A percentile compares a stretch with the other conserved stretches of the same genome.
Conservation (phyloP, 2,797 vertebrate genomes). For the Astyanax mexicanus region DNA sequence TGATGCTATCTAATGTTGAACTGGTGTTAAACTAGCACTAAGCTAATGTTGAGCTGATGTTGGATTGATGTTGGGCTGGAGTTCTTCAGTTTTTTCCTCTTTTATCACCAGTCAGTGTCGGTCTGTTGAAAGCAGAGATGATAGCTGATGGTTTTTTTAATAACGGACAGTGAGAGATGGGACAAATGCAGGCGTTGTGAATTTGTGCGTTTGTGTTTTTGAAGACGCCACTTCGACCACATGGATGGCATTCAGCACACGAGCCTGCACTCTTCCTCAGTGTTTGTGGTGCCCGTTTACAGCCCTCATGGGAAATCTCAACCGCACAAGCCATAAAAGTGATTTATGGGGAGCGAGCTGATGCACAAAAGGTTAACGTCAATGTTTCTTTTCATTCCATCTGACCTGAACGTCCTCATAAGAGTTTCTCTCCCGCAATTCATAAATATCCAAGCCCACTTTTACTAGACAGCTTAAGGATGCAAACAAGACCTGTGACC, state of each 20-base stretch:
- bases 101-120: not conserved
- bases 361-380: slow-evolving; percentile 74
- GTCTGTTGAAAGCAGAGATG: not conserved
- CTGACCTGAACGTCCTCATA: slow-evolving; percentile 72
- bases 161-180: not conserved
- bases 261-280: slow-evolving; percentile 15
- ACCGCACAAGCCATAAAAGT: slow-evolving; percentile 54
- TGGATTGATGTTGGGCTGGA: not conserved
- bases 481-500: not conserved
- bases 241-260: slow-evolving; percentile 15
- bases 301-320: slow-evolving; percentile 54
- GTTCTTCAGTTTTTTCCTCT: not conserved
- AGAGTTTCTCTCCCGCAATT: slow-evolving; percentile 59
- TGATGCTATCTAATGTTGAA: no score
- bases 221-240: slow-evolving; percentile 1
- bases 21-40: no score
- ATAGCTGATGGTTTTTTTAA: not conserved
- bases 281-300: slow-evolving; percentile 45
- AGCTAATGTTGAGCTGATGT: no score
- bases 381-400: slow-evolving; percentile 73
- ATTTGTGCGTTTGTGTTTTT: slow-evolving; percentile 38
- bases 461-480: slow-evolving; percentile 58
- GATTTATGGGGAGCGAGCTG: slow-evolving; percentile 72
- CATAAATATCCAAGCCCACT: slow-evolving; percentile 66
- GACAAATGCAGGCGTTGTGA: not conserved